Conservation (phyloP, 2,888 invertebrate species). For the Epirrhoe alternata region DNA sequence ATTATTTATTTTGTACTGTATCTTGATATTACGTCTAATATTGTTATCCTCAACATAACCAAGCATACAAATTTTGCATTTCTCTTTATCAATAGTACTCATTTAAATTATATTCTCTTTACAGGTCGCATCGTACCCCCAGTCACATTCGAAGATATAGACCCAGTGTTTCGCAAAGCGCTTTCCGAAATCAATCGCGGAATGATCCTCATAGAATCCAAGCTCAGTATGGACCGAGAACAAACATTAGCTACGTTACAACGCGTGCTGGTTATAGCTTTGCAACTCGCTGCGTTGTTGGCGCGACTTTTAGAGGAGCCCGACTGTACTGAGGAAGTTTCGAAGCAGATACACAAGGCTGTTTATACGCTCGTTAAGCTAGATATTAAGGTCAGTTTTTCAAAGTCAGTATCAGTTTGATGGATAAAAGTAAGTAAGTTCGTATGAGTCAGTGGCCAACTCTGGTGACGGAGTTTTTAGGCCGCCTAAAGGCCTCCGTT, state of each 20-base stretch:
- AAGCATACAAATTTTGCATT: neutral
- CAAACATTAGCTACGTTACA: conserved; percentile 89
- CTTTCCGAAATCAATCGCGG: conserved; percentile 90
- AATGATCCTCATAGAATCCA: conserved; percentile 84
- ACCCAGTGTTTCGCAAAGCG: conserved; percentile 93
- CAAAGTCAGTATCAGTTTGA: neutral
- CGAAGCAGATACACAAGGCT: conserved; percentile 87
- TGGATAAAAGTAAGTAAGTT: neutral
- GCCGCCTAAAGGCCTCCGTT: too few species aligned
- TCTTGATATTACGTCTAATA: too few species aligned
- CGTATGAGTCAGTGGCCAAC: too few species aligned
- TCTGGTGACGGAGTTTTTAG: too few species aligned
- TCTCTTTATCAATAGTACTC: neutral
- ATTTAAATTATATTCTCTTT: conserved; percentile 7
- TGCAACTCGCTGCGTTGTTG: conserved; percentile 92
- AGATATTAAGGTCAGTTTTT: conserved; percentile 84
- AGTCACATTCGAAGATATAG: conserved; percentile 92
- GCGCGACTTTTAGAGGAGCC: conserved; percentile 87
- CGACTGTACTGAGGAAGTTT: conserved; percentile 77
- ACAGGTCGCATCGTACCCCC: conserved; percentile 90
- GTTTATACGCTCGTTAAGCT: conserved; percentile 92
- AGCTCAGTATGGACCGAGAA: conserved; percentile 88
- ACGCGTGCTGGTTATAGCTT: conserved; percentile 92
- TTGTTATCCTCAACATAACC: too few species aligned
- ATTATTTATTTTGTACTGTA: too few species aligned